Base-by-base conservation (phyloP, 2,797 vertebrate genomes). In the Distichodus sexfasciatus region DNA sequence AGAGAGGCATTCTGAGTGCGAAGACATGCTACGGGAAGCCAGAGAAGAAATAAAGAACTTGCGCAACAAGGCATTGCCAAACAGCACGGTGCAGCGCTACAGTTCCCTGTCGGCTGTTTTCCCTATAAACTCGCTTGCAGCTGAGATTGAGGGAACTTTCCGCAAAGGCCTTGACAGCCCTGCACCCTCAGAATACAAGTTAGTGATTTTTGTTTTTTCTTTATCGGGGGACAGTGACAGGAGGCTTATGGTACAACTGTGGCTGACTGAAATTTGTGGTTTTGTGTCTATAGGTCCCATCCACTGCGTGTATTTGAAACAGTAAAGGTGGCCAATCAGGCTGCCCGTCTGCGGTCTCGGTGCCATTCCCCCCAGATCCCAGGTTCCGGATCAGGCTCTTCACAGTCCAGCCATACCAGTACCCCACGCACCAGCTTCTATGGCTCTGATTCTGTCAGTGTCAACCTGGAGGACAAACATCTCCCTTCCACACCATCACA, bases 131-230 rank as follows among this genome's bases (percentile, higher is more conserved):
- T 93, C 92, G 0, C 85, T 96, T 81, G 93, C 93, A 0, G 92
- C 94, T 1, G 94, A 97, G 87, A 95, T 95, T 57, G 95, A 95
- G 70, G 92, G 88, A 12, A 93, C 88, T 10, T 93, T 93, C 80
- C 90, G 93, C 54, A 96, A 92, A 82, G 89, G 93, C 71, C 81
- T 90, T 26, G 93, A 92, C 82, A 90, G 85, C 64, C 88, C 89
- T 3, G 76, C 87, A 0, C 88, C 89, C n/a, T 87, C 91, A 0
- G 92, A 95, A 60, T 93, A 92, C 86, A 95, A 83, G 95, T 96
- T 69, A 58, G 87, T 68, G 19, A 71, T n/a, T n/a, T n/a, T n/a
- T n/a, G n/a, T n/a, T n/a, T n/a, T n/a, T n/a, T n/a, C n/a, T n/a
- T n/a, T n/a, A n/a, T n/a, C n/a, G n/a, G n/a, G n/a, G n/a, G n/a